Percentiles rank a stretch among this genome's conserved stretches.
Conservation (phyloP, 2,888 invertebrate species). For the Artemia sinica region DNA sequence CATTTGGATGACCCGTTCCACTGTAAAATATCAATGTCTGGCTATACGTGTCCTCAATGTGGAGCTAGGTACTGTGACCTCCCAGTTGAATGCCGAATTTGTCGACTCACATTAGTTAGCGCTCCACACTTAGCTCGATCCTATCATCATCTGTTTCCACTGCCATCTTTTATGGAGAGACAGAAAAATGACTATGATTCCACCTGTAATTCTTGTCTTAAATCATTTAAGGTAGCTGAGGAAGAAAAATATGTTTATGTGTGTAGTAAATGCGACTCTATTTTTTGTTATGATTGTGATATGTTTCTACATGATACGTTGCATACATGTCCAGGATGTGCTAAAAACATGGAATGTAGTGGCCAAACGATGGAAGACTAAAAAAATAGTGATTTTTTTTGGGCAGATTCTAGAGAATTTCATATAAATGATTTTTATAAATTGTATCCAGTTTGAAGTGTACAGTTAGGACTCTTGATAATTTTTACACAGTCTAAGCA, state of each 20-base stretch:
- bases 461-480: too few species aligned
- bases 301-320: constrained; percentile 77
- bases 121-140: constrained; percentile 94
- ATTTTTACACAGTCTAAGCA: too few species aligned
- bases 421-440: too few species aligned
- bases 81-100: constrained; percentile 88
- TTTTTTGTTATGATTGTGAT: constrained; percentile 89
- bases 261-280: constrained; percentile 57
- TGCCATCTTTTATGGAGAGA: constrained; percentile 62
- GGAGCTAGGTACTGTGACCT: constrained; percentile 93
- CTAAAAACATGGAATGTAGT: constrained; percentile 36
- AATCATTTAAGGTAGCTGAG: constrained; percentile 45
- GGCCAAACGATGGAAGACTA: not conserved
- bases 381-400: too few species aligned
- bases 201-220: constrained; percentile 57
- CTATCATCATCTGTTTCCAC: constrained; percentile 91
- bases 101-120: constrained; percentile 85
- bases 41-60: constrained; percentile 86
- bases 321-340: constrained; percentile 92
- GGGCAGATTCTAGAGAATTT: too few species aligned
- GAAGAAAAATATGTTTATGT: constrained; percentile 63
- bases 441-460: too few species aligned
- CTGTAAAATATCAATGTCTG: constrained; percentile 29
- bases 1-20: constrained; percentile 20
- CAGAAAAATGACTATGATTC: constrained; percentile 37